Evolutionary conservation across 2,113 vertebrate genomes (phyloP), one percentile per base, ranked within the genome.

Genomic region (Dasypus novemcinctus): DNA sequence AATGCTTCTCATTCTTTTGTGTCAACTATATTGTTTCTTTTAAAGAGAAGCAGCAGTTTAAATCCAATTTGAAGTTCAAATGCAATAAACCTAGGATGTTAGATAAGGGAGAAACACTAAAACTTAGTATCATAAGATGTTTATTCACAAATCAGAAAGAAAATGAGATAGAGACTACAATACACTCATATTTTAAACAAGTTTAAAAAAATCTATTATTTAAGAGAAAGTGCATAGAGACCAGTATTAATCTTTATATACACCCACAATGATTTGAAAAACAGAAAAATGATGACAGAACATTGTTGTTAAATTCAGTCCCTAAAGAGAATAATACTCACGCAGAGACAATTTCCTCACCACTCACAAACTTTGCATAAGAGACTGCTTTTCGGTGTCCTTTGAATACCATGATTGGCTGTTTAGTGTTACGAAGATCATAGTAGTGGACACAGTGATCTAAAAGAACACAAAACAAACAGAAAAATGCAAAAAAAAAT

Each of bases 371-470:
- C 93, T 99, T 99, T 72, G 99, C 99, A 1, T 99, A 99, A 74
- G 99, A 99, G 90, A 99, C 99, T 0, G 99, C 99, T 97, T 99
- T 99, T 96, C 99, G 99, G 97, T 99, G 99, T 94, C 99, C 99
- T 97, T 99, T 99, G 98, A 99, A 99, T 89, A 99, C 99, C 99
- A 99, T 99, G 98, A 99, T 99, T 13, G 99, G 99, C 97, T 99
- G 99, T 95, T 99, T 99, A 98, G 99, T 99, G 99, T 99, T 99
- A 97, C 99, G 99, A 80, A 99, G 99, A 97, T 99, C 99, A 1
- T 99, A 99, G 98, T 99, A 99, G 98, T 99, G 99, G 96, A 99
- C 99, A 98, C 99, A 99, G 99, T 99, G 99, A 99, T 99, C 99
- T 99, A 98, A 2, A 93, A 85, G 64, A 74, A 88, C 80, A 80